Percentiles rank a stretch among this genome's conserved stretches.
phyloP scores from a whole-genome alignment of 2,113 vertebrate genomes.

The Carassius gibelio region DNA sequence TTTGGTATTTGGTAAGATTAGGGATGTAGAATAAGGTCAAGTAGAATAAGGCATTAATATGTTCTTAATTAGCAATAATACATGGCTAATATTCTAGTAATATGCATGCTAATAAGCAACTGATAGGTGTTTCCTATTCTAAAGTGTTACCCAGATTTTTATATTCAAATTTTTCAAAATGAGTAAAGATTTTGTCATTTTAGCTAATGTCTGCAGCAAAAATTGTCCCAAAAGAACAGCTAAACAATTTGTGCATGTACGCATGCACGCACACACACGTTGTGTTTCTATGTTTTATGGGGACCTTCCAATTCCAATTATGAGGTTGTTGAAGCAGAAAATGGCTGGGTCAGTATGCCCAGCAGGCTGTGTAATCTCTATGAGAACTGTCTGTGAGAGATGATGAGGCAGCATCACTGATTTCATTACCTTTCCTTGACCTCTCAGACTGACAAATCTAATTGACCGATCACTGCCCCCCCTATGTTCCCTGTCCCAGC shows the following conservation, averaged over 20 bases:
- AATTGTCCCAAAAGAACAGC: neutral
- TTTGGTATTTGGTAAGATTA: too few relatives aligned
- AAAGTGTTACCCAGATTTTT: neutral
- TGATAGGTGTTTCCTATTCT: too few relatives aligned
- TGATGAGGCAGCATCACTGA: slow-evolving; percentile 73
- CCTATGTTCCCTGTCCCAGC: slow-evolving; percentile 62
- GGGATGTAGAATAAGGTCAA: too few relatives aligned
- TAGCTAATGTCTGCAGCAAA: neutral
- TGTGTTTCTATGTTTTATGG: too few relatives aligned
- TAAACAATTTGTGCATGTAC: neutral
- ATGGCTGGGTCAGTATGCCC: slow-evolving; percentile 74
- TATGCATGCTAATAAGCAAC: too few relatives aligned
- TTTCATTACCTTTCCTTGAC: slow-evolving; percentile 80
- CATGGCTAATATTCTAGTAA: too few relatives aligned
- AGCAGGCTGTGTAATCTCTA: slow-evolving; percentile 77
- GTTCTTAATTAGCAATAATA: too few relatives aligned
- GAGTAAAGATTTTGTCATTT: neutral
- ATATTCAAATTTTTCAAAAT: neutral
- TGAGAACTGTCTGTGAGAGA: slow-evolving; percentile 74
- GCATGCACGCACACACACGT: neutral
- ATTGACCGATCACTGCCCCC: slow-evolving; percentile 76
- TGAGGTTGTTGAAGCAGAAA: slow-evolving; percentile 70
- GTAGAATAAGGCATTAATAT: too few relatives aligned
- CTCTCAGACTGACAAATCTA: slow-evolving; percentile 80
- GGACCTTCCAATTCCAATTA: slow-evolving; percentile 51